Evolutionary conservation across 2,113 vertebrate species (phyloP).

Genomic region (Vulpes lagopus): DNA sequence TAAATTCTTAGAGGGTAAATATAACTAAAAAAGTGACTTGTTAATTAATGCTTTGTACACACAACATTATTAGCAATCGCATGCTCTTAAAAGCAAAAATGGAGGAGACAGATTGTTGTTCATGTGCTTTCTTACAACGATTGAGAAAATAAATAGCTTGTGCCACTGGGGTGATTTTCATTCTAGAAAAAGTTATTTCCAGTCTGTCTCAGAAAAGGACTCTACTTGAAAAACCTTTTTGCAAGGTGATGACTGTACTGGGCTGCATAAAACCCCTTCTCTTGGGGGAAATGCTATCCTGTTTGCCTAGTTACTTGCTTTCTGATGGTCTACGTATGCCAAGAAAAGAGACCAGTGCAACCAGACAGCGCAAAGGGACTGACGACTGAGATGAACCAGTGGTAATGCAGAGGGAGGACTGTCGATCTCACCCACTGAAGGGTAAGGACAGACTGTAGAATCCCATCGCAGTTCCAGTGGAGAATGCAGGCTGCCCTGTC

Average conservation of each 20-base stretch:
- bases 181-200: constrained; percentile 45
- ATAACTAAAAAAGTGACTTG: background rate
- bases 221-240: background rate
- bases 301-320: background rate
- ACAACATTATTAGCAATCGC: background rate
- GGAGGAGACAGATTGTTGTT: background rate
- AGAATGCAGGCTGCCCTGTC: background rate
- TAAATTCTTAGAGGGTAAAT: constrained; percentile 21
- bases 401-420: background rate
- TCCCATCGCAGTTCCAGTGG: background rate
- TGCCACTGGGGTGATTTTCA: background rate
- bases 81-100: constrained; percentile 10
- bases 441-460: background rate
- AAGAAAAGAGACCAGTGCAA: background rate
- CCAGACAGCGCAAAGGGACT: fast-evolving
- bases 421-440: fast-evolving
- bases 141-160: constrained; percentile 28
- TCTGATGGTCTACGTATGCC: background rate
- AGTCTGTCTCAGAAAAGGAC: background rate
- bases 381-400: background rate
- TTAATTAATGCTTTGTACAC: background rate
- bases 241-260: background rate
- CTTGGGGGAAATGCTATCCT: background rate
- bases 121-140: background rate
- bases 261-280: background rate